Percentiles rank a stretch among this genome's conserved stretches.
These are phyloP conservation scores for Sander vitreus DNA, from an alignment of 2,113 vertebrate genomes.

Conservation along the genomic window DNA sequence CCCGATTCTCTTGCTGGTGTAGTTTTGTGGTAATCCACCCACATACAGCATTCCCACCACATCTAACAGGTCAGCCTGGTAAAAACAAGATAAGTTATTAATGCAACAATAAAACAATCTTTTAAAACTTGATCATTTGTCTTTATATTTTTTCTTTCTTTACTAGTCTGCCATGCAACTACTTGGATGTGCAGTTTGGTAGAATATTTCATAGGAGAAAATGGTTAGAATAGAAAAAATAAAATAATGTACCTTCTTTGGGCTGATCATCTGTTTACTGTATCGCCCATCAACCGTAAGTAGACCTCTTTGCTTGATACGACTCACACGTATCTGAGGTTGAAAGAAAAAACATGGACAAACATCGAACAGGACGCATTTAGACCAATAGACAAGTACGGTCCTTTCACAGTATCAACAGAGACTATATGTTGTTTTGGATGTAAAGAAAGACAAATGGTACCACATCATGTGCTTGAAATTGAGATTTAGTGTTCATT, in stretches of 20 bases:
- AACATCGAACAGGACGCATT: not conserved
- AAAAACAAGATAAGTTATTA: not conserved
- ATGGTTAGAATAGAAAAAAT: not conserved
- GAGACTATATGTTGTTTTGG: not conserved
- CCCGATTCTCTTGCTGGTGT: slow-evolving; percentile 94
- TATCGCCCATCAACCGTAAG: slow-evolving; percentile 87
- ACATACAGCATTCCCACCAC: slow-evolving; percentile 94
- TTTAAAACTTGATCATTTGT: not conserved
- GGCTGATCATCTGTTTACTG: slow-evolving; percentile 89
- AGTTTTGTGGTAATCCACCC: slow-evolving; percentile 93
- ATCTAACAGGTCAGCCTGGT: slow-evolving; percentile 91
- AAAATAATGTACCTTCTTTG: slow-evolving; percentile 84
- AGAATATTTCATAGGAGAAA: not conserved
- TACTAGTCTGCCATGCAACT: not conserved
- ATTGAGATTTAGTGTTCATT: not conserved
- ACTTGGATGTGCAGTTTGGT: not conserved
- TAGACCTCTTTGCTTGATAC: slow-evolving; percentile 89
- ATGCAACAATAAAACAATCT: not conserved
- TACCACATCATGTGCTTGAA: not conserved
- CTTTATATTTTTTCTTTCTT: not conserved
- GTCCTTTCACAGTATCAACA: not conserved
- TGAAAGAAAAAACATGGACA: not conserved
- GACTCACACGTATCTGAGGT: slow-evolving; percentile 87
- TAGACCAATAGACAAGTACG: not conserved
- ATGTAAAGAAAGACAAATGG: not conserved